Evolutionary conservation across 2,888 invertebrate species (phyloP), one percentile per base, ranked within the genome.

Genomic region (Hydraecia micacea): DNA sequence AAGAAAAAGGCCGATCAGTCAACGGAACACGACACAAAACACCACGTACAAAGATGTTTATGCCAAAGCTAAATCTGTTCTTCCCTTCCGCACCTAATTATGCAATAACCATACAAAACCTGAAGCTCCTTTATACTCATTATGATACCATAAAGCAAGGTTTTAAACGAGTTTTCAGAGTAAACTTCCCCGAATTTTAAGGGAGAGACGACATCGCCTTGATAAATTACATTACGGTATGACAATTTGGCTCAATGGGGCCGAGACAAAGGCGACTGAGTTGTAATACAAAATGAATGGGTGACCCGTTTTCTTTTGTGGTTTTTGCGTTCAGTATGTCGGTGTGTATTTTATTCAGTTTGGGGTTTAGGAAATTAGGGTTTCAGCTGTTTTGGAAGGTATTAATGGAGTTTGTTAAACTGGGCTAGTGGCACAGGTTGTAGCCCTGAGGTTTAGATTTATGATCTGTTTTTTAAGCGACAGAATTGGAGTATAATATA

Each of bases 181-280:
- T 74, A 80, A 75, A 72, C 68, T 75, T 83, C 83, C 77, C 81
- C 85, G 25, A 87, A 84, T 86, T 88, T 87, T 88, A 87, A 88
- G 81, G 85, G 86, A 77, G 73, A 81, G 83, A 81, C 73, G 85
- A 87, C 86, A 87, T 69, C 85, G 85, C 79, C 87, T 89, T 92
- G 90, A 93, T 91, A 93, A 93, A 93, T 93, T 91, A 91, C 89
- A 89, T 92, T 89, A 91, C 87, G 80, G 87, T 90, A 90, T 92
- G 91, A 93, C 91, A 91, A 91, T 80, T 87, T 86, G 87, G 86
- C 86, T 91, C 90, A 92, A 92, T 89, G 85, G 87, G 84, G 77
- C 55, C 81, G 78, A 86, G 88, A 91, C 90, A 91, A 90, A 88
- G 75, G 79, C 60, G 46, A 86, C 83, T 84, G 85, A 89, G 84